Evolutionary conservation across 2,888 invertebrate genomes (phyloP), one percentile per base, ranked within the genome.

Genomic region (Crematogaster levior): DNA sequence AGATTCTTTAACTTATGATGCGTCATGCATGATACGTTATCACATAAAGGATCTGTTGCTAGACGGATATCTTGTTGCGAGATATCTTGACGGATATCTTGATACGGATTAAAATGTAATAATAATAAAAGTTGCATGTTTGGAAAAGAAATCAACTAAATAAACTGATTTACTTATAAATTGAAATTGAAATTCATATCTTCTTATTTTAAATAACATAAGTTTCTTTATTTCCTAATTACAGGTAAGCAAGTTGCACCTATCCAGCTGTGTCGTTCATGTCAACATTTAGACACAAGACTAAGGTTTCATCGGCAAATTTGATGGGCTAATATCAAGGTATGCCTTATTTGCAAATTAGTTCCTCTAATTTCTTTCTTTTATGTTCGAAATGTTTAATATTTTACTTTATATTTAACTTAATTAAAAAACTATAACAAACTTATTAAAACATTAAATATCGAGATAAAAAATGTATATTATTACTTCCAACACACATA

Each of bases 211-310:
- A 40, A n/a, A 56, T 53, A 37, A 70, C 24, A n/a, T 21, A 30
- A 58, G 1, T 9, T 73, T 58, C 15, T 58, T 21, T 30, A 10
- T 40, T 63, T 30, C 63, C 15, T 65, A 5, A 53, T 75, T 75
- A 40, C 65, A 75, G 53, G 75, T 75, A 65, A 75, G 53, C 75
- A 30, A 58, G 37, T 15, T 15, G 34, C 73, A 18, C 3, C 46
- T 30, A 24, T 40, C 27, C 56, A 18, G 6, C 7, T 53, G 21
- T 40, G 21, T 12, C 43, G 43, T 51, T 40, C 0, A 27, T 40
- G 43, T 73, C 43, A n/a, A 37, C 24, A 12, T 30, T 73, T n/a
- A 65, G 15, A 40, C 10, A 15, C 65, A n/a, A 53, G 51, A 30
- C 15, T 7, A 37, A 65, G 27, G 12, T 48, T 27, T 53, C 40